Conservation (phyloP, 1,140 invertebrate genomes). For the Periplaneta americana region DNA sequence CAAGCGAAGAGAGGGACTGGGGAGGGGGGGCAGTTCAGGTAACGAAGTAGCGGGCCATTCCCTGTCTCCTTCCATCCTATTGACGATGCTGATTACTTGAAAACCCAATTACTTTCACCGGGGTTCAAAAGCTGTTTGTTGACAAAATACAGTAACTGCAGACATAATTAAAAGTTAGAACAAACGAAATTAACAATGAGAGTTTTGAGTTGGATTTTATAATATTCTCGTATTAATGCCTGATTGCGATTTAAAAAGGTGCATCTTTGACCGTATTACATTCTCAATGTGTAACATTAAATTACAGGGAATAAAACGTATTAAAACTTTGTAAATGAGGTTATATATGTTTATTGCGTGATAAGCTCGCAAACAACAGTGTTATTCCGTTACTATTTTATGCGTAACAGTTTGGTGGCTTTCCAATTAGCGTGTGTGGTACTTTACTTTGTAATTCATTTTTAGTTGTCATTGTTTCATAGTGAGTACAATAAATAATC, state of each 20-base stretch:
- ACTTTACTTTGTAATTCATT: no score
- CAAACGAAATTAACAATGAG: neutral
- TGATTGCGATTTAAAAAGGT: no score
- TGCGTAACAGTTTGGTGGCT: no score
- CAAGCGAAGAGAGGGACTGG: neutral
- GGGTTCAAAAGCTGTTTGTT: neutral
- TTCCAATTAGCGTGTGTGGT: no score
- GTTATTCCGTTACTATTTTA: no score
- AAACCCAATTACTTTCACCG: neutral
- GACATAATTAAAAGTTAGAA: neutral
- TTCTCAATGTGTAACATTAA: neutral
- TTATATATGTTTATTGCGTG: no score
- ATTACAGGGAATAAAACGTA: no score
- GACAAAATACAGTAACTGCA: neutral
- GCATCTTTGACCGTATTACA: neutral
- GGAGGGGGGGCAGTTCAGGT: neutral
- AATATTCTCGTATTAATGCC: neutral
- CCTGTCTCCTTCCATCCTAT: neutral
- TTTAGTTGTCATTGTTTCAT: no score
- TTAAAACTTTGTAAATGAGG: no score
- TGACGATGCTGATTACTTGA: neutral
- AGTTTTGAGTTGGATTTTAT: neutral
- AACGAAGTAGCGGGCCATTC: neutral
- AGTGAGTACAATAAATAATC: no score
- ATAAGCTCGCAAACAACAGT: no score